Percentiles rank a stretch among this genome's conserved stretches.
These are phyloP conservation scores for Colossoma macropomum DNA, from an alignment of 2,113 vertebrate species.

Conservation along the genomic window DNA sequence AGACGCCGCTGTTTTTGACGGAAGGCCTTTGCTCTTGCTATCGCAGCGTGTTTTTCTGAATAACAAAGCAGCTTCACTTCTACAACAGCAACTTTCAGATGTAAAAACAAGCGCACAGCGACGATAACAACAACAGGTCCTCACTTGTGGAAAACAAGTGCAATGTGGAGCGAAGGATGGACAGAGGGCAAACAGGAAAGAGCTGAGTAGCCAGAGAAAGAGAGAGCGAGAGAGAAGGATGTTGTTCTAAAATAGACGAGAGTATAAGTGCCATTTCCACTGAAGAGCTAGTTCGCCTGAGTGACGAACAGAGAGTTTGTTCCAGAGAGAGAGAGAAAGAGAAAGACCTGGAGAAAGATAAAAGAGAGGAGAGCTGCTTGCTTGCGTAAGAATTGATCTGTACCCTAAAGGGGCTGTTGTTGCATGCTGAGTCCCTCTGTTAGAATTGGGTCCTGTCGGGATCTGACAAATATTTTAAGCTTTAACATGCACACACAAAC, in stretches of 20 bases:
- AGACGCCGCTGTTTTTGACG: neutral
- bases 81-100: neutral
- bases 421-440: neutral
- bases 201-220: slow-evolving; percentile 23
- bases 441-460: neutral
- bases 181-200: slow-evolving; percentile 52
- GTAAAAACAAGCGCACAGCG: slow-evolving; percentile 47
- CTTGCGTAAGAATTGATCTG: slow-evolving; percentile 51
- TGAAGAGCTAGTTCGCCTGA: slow-evolving; percentile 22
- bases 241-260: slow-evolving; percentile 35
- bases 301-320: slow-evolving; percentile 23
- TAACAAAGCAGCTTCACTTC: slow-evolving; percentile 24
- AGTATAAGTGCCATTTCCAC: slow-evolving; percentile 17
- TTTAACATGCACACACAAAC: neutral
- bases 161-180: slow-evolving; percentile 16
- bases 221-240: slow-evolving; percentile 9
- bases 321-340: slow-evolving; percentile 46
- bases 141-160: slow-evolving; percentile 36
- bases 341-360: slow-evolving; percentile 38
- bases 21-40: neutral
- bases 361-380: slow-evolving; percentile 14
- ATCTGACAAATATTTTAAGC: neutral
- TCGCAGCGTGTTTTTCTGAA: slow-evolving; percentile 1
- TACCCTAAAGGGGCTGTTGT: slow-evolving; percentile 48
- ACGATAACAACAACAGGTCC: slow-evolving; percentile 41